phyloP scores from a whole-genome alignment of 1,140 invertebrate species.

The Platyscapa corneri region DNA sequence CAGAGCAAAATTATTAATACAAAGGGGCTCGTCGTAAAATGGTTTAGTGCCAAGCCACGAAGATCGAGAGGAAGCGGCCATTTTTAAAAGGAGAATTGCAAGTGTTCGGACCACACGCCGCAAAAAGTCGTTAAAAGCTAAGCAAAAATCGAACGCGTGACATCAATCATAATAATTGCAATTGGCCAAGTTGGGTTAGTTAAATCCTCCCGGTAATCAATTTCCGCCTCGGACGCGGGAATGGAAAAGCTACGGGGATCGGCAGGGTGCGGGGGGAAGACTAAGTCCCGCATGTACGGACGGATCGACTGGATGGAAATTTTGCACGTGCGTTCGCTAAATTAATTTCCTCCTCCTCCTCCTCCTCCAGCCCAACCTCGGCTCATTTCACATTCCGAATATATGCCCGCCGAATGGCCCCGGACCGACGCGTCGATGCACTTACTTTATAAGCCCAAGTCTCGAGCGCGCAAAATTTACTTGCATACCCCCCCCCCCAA shows the following conservation, averaged over 20 bases:
- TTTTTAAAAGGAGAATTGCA: too few relatives aligned
- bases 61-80: too few relatives aligned
- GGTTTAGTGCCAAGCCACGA: too few relatives aligned
- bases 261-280: conserved; percentile 33
- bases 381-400: too few relatives aligned
- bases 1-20: too few relatives aligned
- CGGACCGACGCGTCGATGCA: conserved; percentile 44
- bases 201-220: conserved; percentile 11
- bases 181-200: background rate
- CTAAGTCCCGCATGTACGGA: conserved; percentile 15
- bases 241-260: background rate
- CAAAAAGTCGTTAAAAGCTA: background rate
- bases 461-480: conserved; percentile 17
- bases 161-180: background rate
- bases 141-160: background rate
- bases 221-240: background rate
- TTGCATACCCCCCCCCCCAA: background rate
- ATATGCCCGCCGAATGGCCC: conserved; percentile 13
- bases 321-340: conserved; percentile 57
- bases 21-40: too few relatives aligned
- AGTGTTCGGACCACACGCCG: too few relatives aligned
- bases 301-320: conserved; percentile 29
- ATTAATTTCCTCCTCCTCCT: conserved; percentile 62
- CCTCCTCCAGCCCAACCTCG: too few relatives aligned
- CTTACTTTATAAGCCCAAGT: conserved; percentile 30